phyloP scores from a whole-genome alignment of 2,888 invertebrate species.

The Gisinianus flammeolus region DNA sequence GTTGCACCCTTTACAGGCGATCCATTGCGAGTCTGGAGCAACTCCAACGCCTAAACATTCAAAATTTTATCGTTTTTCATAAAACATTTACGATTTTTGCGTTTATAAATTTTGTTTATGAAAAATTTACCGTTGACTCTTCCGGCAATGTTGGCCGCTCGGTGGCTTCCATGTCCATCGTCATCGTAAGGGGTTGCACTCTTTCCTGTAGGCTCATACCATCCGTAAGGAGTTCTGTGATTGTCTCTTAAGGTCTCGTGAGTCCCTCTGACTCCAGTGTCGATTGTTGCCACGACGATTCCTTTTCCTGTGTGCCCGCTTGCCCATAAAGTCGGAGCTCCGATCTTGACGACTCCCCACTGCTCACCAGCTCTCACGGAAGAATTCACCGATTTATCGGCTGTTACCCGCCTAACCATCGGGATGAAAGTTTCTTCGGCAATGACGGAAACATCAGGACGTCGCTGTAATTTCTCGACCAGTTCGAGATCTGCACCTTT shows the following conservation, averaged over 20 bases:
- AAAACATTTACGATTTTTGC: too few relatives aligned
- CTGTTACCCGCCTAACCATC: not conserved
- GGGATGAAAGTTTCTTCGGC: not conserved
- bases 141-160: not conserved
- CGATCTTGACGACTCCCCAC: conserved; percentile 11
- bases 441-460: not conserved
- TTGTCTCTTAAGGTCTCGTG: conserved; percentile 23
- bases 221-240: not conserved
- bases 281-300: conserved; percentile 14
- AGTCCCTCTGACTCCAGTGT: conserved; percentile 28
- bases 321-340: conserved; percentile 21
- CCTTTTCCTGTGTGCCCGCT: not conserved
- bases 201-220: conserved; percentile 5
- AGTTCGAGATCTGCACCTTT: not conserved
- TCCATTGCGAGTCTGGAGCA: not conserved
- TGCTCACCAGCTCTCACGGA: not conserved
- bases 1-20: not conserved
- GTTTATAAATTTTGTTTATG: too few relatives aligned
- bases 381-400: not conserved
- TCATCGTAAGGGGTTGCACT: not conserved
- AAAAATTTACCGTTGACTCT: not conserved
- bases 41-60: conserved; percentile 13
- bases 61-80: too few relatives aligned
- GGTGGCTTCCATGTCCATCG: conserved; percentile 30
- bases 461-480: not conserved